phyloP scores from a whole-genome alignment of 2,797 vertebrate species.

The Enteromius viviparus region DNA sequence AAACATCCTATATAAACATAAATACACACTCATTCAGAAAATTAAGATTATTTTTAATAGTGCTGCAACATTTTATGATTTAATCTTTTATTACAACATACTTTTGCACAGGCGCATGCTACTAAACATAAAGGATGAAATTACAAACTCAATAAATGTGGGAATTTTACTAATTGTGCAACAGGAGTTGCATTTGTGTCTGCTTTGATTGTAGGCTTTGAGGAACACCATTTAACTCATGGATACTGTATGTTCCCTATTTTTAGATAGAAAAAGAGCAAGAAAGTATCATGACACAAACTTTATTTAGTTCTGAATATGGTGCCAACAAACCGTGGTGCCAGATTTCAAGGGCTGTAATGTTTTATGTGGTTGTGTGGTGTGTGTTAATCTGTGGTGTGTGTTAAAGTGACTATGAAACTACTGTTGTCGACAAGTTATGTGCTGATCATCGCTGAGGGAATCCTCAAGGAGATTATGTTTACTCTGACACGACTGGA shows the following conservation, averaged over 20 bases:
- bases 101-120: background rate
- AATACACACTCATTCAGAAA: background rate
- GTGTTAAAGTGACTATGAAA: slow-evolving; percentile 47
- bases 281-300: slow-evolving; percentile 34
- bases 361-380: slow-evolving; percentile 63
- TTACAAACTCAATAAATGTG: background rate
- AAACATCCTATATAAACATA: background rate
- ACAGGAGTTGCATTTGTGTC: background rate
- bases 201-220: background rate
- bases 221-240: slow-evolving; percentile 18
- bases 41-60: background rate
- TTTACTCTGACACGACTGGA: slow-evolving; percentile 55
- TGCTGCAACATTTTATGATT: background rate
- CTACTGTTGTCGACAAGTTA: slow-evolving; percentile 47
- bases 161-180: background rate
- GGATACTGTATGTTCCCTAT: background rate
- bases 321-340: slow-evolving; percentile 56
- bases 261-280: slow-evolving; percentile 25
- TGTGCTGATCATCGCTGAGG: slow-evolving; percentile 59
- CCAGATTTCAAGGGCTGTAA: slow-evolving; percentile 70
- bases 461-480: slow-evolving; percentile 43
- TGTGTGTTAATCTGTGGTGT: slow-evolving; percentile 50
- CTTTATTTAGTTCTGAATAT: slow-evolving; percentile 36
- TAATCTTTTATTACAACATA: background rate
- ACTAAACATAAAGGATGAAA: background rate